These are phyloP conservation scores for Neria commutata DNA, from an alignment of 2,888 invertebrate species.

Conservation along the genomic window DNA sequence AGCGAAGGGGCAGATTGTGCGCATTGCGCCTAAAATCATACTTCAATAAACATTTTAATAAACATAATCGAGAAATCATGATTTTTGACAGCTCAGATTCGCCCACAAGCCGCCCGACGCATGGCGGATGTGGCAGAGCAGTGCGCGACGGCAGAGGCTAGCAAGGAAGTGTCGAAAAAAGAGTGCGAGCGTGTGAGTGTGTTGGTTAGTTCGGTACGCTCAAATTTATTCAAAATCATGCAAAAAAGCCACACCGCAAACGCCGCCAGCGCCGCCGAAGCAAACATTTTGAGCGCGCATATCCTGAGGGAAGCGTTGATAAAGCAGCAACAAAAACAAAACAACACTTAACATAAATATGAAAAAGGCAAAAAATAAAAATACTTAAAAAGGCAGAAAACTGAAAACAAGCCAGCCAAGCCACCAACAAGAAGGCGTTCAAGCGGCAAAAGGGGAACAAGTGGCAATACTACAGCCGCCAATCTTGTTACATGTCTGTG, in stretches of 20 bases:
- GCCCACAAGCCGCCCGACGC: too few species aligned
- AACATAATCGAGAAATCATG: slow-evolving; percentile 40
- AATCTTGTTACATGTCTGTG: background rate
- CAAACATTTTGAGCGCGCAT: background rate
- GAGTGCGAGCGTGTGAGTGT: too few species aligned
- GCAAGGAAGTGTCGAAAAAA: too few species aligned
- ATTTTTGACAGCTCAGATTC: background rate
- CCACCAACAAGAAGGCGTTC: background rate
- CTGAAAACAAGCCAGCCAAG: background rate
- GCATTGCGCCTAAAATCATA: background rate
- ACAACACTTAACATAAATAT: background rate
- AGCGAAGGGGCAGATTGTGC: too few species aligned
- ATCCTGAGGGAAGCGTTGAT: slow-evolving; percentile 1
- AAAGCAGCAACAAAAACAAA: background rate
- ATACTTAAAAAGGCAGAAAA: too few species aligned
- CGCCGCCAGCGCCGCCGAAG: background rate
- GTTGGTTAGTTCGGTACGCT: background rate
- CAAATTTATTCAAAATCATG: slow-evolving; percentile 1
- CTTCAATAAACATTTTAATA: slow-evolving; percentile 36
- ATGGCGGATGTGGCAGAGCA: too few species aligned
- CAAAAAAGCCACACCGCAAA: background rate
- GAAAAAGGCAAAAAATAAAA: background rate
- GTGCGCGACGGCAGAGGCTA: too few species aligned
- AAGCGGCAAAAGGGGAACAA: too few species aligned
- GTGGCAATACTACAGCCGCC: background rate